A percentile compares a stretch with the other conserved stretches of the same genome.
Conservation (phyloP, 2,888 invertebrate species). For the Drosophila anomalata region DNA sequence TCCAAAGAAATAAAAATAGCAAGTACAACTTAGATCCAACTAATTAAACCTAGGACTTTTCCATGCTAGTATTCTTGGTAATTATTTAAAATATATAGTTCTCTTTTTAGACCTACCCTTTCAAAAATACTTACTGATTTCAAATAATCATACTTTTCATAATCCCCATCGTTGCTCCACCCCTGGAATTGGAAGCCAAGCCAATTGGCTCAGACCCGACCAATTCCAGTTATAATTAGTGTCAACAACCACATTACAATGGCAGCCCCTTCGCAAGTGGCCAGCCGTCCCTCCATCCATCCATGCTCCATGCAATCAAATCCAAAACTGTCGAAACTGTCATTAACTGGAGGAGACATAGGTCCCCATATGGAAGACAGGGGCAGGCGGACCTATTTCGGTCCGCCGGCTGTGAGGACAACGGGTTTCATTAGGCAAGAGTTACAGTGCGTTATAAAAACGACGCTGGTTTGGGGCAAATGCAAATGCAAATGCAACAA, state of each 20-base stretch:
- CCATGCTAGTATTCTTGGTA: not conserved
- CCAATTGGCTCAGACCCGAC: constrained; percentile 34
- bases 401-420: constrained; percentile 42
- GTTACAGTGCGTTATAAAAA: constrained; percentile 32
- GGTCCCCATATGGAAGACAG: constrained; percentile 47
- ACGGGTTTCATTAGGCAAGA: constrained; percentile 54
- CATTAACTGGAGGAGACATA: constrained; percentile 57
- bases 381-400: constrained; percentile 39
- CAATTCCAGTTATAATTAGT: constrained; percentile 78
- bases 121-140: no score
- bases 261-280: constrained; percentile 39
- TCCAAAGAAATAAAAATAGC: not conserved
- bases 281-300: constrained; percentile 19
- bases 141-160: not conserved
- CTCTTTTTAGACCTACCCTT: no score
- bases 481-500: constrained; percentile 48
- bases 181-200: constrained; percentile 21
- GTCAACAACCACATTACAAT: constrained; percentile 78
- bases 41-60: not conserved
- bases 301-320: constrained; percentile 58
- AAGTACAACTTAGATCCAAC: no score
- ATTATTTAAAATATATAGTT: no score
- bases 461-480: constrained; percentile 31
- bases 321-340: constrained; percentile 71
- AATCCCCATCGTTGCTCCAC: not conserved